Evolutionary conservation across 1,140 invertebrate genomes (phyloP), one percentile per base, ranked within the genome.

Genomic region (Eumeta japonica): DNA sequence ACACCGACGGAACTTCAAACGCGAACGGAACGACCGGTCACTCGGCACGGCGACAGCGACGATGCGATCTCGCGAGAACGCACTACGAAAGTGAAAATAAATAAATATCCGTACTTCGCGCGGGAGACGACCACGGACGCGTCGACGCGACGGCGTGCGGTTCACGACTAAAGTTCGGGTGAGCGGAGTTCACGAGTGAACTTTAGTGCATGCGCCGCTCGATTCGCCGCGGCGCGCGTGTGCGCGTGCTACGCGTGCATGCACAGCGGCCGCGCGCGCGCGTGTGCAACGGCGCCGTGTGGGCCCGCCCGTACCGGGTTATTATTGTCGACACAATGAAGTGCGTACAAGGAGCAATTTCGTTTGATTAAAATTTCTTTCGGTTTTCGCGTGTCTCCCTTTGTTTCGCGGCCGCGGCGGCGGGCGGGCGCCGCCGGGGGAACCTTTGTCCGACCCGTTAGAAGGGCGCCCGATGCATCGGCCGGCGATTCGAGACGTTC

Each of bases 271-370:
- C 15, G 35, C 10, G 35, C 28, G 27, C 16, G 35, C 24, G 17
- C 28, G 35, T 27, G 35, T 37, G 35, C 24, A 28, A 16, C 20
- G n/a, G 35, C 14, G 19, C 5, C 19, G n/a, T 13, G 35, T 37
- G 35, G 28, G 35, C 12, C 15, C 20, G 48, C 52, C 55, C 55
- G 64, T 64, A 58, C 58, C 63, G 52, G 52, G 52, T 58, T 64
- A 66, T 68, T 62, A 60, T 63, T 63, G 56, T 66, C 54, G 54
- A 60, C 50, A 61, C 58, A 62, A 57, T 59, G 54, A 58, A 62
- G 49, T 60, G 55, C 45, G 52, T 59, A 55, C 50, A 54, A 54
- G 50, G 48, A 55, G 40, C 50, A 57, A 57, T 63, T 64, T 55
- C 38, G 55, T 58, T 53, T 60, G 55, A 60, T 64, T 62, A 55